These are phyloP conservation scores for Hemicrepidius hirtus DNA, from an alignment of 2,888 invertebrate genomes.

Conservation along the genomic window DNA sequence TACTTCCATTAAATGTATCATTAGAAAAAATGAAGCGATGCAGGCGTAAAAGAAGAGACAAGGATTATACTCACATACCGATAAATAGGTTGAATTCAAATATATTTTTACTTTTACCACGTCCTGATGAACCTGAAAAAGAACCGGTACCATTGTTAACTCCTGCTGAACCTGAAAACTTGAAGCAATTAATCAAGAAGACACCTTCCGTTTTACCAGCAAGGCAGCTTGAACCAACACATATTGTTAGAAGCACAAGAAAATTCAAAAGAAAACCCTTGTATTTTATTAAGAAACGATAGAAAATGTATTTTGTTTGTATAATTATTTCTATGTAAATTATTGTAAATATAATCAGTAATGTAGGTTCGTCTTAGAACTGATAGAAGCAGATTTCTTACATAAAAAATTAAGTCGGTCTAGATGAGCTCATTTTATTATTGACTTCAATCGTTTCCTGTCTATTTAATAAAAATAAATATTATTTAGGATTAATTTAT, in stretches of 20 bases:
- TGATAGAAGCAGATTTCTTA: no score
- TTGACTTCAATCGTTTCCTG: no score
- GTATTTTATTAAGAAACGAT: slow-evolving; percentile 9
- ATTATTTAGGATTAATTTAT: slow-evolving; percentile 71
- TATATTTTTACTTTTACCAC: not conserved
- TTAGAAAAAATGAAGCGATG: slow-evolving; percentile 6
- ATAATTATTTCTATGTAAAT: no score
- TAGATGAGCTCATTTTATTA: no score
- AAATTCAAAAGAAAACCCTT: slow-evolving; percentile 16
- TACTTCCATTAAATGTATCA: not conserved
- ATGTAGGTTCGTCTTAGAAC: no score
- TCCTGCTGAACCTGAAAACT: not conserved
- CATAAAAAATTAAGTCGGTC: no score
- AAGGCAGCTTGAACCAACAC: not conserved
- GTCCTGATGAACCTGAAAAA: not conserved
- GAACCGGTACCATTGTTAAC: not conserved
- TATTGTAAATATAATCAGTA: no score
- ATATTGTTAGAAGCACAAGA: not conserved
- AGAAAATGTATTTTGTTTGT: no score
- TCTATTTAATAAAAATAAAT: not conserved
- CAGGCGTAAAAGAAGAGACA: not conserved
- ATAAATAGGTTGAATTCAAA: not conserved
- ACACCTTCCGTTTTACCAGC: not conserved
- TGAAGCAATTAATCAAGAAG: not conserved
- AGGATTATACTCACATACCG: not conserved